Conservation (phyloP, 2,113 vertebrate species). For the Daboia siamensis region DNA sequence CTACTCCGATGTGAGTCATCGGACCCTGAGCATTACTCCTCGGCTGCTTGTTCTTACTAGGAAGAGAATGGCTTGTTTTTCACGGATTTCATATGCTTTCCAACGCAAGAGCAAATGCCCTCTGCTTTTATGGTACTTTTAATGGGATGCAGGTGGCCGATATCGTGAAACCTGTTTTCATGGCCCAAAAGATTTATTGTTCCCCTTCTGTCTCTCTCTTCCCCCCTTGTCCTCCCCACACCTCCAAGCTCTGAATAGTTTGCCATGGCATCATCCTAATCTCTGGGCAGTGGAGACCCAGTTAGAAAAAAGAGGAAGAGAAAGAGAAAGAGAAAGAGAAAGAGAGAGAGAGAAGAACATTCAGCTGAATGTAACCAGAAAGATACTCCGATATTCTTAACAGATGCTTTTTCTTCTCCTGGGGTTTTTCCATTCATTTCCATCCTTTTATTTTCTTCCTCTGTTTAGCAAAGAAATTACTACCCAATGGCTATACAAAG, state of each 20-base stretch:
- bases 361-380: neutral
- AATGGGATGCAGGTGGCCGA: conserved; percentile 56
- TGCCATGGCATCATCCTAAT: conserved; percentile 15
- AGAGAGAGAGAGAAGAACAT: neutral
- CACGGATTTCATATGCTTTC: neutral
- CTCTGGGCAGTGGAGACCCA: neutral
- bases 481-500: neutral
- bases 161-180: conserved; percentile 38
- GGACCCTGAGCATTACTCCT: neutral
- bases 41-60: conserved; percentile 30
- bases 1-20: neutral
- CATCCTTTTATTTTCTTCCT: neutral
- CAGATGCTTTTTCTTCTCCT: neutral
- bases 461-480: neutral
- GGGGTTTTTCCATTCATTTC: neutral
- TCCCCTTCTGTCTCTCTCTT: conserved; percentile 16
- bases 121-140: conserved; percentile 45
- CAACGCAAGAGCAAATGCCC: conserved; percentile 19
- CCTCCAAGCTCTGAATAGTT: conserved; percentile 19
- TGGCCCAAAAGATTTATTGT: conserved; percentile 43
- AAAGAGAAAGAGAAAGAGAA: neutral
- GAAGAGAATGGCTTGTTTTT: conserved; percentile 27
- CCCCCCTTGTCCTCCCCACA: neutral
- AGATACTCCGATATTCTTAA: neutral
- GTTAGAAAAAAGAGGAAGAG: neutral